Percentiles rank a stretch among this genome's conserved stretches.
These are phyloP conservation scores for Haliclystus octoradiatus DNA, from an alignment of 30 jellyfish, hydroid and myxozoan genomes.

Conservation along the genomic window DNA sequence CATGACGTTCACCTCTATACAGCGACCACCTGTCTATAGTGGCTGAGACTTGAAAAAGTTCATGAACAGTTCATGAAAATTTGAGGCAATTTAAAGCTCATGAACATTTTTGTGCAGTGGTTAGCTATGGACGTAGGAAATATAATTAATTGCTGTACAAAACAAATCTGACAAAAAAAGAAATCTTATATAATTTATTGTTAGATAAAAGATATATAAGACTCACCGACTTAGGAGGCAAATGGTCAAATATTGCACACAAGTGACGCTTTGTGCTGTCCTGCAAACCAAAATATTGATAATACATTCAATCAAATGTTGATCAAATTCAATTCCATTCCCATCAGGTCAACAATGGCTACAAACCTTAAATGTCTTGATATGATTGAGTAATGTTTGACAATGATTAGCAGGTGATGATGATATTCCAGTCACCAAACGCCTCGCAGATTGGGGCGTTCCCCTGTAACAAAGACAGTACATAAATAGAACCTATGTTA, in stretches of 20 bases:
- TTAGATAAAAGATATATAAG: not conserved
- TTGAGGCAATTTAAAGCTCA: too few relatives aligned
- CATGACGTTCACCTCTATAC: too few relatives aligned
- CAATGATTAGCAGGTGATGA: slow-evolving; percentile 53
- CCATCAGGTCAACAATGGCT: not conserved
- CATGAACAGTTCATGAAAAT: too few relatives aligned
- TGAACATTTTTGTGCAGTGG: too few relatives aligned
- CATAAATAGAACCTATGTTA: too few relatives aligned
- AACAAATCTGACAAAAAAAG: not conserved
- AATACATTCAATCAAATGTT: not conserved
- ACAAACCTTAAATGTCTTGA: slow-evolving; percentile 57
- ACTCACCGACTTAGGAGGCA: slow-evolving; percentile 67
- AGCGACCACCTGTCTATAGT: too few relatives aligned
- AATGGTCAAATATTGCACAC: slow-evolving; percentile 51
- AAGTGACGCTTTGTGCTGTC: slow-evolving; percentile 46
- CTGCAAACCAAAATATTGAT: slow-evolving; percentile 4
- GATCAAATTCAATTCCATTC: not conserved
- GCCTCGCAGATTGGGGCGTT: too few relatives aligned
- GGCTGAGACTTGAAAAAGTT: too few relatives aligned
- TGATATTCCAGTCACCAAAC: too few relatives aligned
- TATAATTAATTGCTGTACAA: too few relatives aligned
- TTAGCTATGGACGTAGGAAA: too few relatives aligned
- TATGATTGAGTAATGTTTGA: slow-evolving; percentile 63
- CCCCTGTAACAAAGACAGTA: too few relatives aligned
- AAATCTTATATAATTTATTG: not conserved